Evolutionary conservation across 92 coral and sea anemone genomes (phyloP).

Genomic region (Palythoa heliodiscus): DNA sequence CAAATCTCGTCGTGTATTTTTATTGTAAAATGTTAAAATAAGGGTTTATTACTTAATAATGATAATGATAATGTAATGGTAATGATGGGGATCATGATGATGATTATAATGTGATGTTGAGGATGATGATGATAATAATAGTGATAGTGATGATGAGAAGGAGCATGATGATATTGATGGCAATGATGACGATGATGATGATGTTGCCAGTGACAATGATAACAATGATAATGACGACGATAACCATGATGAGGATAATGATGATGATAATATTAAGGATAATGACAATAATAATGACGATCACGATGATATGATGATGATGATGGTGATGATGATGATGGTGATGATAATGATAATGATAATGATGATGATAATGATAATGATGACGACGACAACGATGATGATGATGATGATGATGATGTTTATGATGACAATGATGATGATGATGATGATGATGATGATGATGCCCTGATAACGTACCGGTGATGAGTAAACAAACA

Average conservation of each 20-base stretch:
- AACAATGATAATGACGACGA: neutral
- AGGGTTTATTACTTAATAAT: too few relatives aligned
- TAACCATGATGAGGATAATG: neutral
- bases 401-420: neutral
- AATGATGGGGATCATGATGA: too few relatives aligned
- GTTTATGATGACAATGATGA: neutral
- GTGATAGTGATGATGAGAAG: too few relatives aligned
- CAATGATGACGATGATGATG: too few relatives aligned
- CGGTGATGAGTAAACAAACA: conserved; percentile 52
- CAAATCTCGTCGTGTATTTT: too few relatives aligned
- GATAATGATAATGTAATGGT: too few relatives aligned
- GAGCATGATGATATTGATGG: too few relatives aligned
- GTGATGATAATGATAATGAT: neutral
- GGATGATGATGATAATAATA: too few relatives aligned
- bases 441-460: neutral
- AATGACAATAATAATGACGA: too few relatives aligned
- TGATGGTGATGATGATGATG: neutral
- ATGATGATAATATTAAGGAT: neutral
- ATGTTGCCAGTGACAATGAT: too few relatives aligned
- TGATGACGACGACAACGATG: neutral
- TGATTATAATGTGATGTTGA: too few relatives aligned
- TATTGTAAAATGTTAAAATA: too few relatives aligned
- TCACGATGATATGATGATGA: neutral
- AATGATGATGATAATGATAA: neutral
- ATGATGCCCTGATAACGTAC: conserved; percentile 4